Percentiles rank a stretch among this genome's conserved stretches.
Conservation (phyloP, 2,888 invertebrate genomes). For the Diloba caeruleocephala region DNA sequence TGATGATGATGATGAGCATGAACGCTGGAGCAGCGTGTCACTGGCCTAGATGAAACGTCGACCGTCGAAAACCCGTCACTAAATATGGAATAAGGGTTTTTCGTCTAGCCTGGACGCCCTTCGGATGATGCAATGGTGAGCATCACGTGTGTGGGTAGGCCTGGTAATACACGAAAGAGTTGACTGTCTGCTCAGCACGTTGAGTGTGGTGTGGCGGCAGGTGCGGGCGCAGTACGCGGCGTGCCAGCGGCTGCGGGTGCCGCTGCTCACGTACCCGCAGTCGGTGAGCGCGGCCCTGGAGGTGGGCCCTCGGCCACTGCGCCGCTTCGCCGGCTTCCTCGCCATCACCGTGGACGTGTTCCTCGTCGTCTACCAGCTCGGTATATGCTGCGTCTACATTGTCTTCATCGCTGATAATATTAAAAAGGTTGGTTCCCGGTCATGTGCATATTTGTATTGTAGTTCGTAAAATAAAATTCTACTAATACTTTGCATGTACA, state of each 20-base stretch:
- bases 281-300: conserved; percentile 94
- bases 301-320: conserved; percentile 91
- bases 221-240: conserved; percentile 88
- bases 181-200: not conserved
- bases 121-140: too few species aligned
- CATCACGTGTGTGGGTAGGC: not conserved
- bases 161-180: not conserved
- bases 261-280: conserved; percentile 95
- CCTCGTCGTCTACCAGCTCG: conserved; percentile 95
- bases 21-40: too few species aligned
- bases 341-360: conserved; percentile 91
- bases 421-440: conserved; percentile 86
- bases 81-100: too few species aligned
- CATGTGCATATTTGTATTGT: too few species aligned
- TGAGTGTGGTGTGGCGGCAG: conserved; percentile 52
- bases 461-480: too few species aligned
- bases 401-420: conserved; percentile 97
- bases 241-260: conserved; percentile 90
- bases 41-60: too few species aligned
- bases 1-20: too few species aligned
- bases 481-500: too few species aligned
- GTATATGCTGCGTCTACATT: conserved; percentile 98
- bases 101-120: too few species aligned
- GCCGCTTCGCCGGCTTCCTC: conserved; percentile 89
- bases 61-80: too few species aligned